A percentile compares a stretch with the other conserved stretches of the same genome.
Conservation (phyloP, 2,888 invertebrate genomes). For the Ceratothoa steindachneri region DNA sequence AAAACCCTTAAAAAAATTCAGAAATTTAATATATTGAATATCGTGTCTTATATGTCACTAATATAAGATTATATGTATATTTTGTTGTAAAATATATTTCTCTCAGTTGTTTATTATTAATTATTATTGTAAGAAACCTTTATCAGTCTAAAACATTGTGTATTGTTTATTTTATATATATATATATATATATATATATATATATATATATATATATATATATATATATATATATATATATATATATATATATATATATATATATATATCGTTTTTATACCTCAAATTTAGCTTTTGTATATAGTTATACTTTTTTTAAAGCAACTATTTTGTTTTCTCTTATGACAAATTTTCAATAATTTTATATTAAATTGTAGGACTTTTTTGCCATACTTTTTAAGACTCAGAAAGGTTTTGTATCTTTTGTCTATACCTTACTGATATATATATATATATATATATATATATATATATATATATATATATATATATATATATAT, state of each 20-base stretch:
- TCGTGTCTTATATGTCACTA: not conserved
- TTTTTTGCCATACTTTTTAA: not conserved
- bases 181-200: slow-evolving; percentile 10
- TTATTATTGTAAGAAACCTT: not conserved
- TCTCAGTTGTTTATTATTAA: not conserved
- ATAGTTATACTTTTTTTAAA: not conserved
- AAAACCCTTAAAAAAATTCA: not conserved
- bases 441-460: not conserved
- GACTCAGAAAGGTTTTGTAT: not conserved
- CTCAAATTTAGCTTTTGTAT: not conserved
- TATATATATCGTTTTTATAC: slow-evolving; percentile 9
- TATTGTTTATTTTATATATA: not conserved
- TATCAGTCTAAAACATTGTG: not conserved
- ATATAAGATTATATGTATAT: not conserved
- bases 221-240: not conserved
- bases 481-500: not conserved
- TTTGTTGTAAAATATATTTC: not conserved
- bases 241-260: slow-evolving; percentile 15
- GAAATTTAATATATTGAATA: not conserved
- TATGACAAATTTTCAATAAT: not conserved
- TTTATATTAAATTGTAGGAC: not conserved
- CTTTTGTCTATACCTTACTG: not conserved
- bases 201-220: slow-evolving; percentile 11
- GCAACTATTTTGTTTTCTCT: not conserved
- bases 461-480: not conserved